Base-by-base conservation (phyloP, 2,888 invertebrate species). In the Stegophylla sp. region DNA sequence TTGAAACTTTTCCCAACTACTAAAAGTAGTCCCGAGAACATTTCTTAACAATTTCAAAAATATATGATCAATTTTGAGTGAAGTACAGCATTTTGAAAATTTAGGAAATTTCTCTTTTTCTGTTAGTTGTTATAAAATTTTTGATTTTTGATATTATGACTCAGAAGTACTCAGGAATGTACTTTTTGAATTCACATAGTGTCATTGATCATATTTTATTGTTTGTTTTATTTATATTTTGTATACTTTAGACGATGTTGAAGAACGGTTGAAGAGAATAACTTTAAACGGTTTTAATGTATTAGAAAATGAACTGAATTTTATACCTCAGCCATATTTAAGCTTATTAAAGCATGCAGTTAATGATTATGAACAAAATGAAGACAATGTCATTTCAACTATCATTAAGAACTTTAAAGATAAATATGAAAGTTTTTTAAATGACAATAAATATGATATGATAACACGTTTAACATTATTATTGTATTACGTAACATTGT, bases 351-450 rank as follows among this genome's bases (percentile, higher is more conserved):
- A 79, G 41, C 41, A 51, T 61, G 61, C 71, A 69, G 20, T 79
- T 41, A 28, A n/a, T 79, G 69, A 63, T 67, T 48, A 41, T 63
- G 61, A 79, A 41, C 71, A 79, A 71, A 79, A 79, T 71, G 79
- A 79, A 61, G 79, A 79, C 61, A 61, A 63, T 61, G 10, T n/a
- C 5, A 13, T 51, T 61, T 23, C 51, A 79, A 51, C 61, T 71
- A 56, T 79, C 1, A 71, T 61, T 20, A 79, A 71, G 0, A 71
- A 63, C 51, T 79, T 79, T 63, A 71, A 51, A 48, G 71, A 71
- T 23, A 79, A 71, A 79, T 79, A 71, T 61, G 79, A 71, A 48
- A 61, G n/a, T 61, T 79, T 79, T 26, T 79, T 79, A 61, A 71
- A 69, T 48, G 71, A 79, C 15, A 69, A 63, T 69, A 79, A 79